These are phyloP conservation scores for Drosophila phalerata DNA, from an alignment of 2,888 invertebrate species.

Conservation along the genomic window DNA sequence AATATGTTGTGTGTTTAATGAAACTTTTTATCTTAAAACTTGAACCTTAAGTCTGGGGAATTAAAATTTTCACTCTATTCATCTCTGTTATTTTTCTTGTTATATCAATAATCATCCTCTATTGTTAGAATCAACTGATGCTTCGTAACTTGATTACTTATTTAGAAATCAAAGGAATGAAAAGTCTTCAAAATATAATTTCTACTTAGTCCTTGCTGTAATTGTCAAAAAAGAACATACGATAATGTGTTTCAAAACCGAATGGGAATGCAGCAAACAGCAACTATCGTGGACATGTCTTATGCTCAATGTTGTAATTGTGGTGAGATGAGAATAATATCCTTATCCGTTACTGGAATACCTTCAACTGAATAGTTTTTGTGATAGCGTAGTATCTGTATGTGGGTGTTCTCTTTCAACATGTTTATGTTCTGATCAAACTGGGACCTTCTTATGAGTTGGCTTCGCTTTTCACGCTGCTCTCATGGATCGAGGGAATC, in stretches of 20 bases:
- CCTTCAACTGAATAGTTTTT: background rate
- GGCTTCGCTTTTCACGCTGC: conserved; percentile 16
- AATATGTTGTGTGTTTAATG: background rate
- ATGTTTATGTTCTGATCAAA: conserved; percentile 34
- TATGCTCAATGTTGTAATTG: conserved; percentile 38
- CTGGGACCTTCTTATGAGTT: conserved; percentile 11
- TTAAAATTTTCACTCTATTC: background rate
- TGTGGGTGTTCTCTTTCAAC: conserved; percentile 26
- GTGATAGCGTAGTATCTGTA: conserved; percentile 41
- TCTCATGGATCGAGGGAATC: conserved; percentile 39
- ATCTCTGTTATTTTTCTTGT: background rate
- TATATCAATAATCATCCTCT: background rate
- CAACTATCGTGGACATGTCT: conserved; percentile 44
- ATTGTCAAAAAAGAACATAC: conserved; percentile 4
- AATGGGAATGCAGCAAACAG: conserved; percentile 42
- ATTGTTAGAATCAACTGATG: no score
- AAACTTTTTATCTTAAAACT: conserved; percentile 6
- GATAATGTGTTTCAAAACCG: conserved; percentile 38
- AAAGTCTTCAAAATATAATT: background rate
- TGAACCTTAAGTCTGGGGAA: background rate
- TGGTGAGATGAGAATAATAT: conserved; percentile 36
- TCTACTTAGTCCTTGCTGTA: background rate
- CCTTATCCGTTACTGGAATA: background rate
- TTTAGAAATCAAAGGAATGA: no score
- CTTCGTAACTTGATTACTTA: no score